Base-by-base conservation (phyloP, 2,797 vertebrate species). In the Pseudochirops cupreus region DNA sequence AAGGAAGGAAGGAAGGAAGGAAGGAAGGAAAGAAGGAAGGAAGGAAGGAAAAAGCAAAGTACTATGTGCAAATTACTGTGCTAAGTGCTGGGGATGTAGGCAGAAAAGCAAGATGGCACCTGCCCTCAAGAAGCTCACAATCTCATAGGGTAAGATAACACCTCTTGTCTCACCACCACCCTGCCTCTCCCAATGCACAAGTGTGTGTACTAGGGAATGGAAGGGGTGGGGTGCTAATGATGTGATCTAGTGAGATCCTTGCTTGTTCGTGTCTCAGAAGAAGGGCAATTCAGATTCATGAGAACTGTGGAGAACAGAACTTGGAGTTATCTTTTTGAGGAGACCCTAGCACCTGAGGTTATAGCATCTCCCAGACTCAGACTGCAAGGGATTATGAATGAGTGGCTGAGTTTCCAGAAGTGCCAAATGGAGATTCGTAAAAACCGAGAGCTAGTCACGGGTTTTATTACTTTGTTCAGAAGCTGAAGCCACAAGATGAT, bases 341-440 rank as follows among this genome's bases (percentile, higher is more conserved):
- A 89, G 39, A 29, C 91, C n/a, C 58, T 53, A 50, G 56, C 29
- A 89, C 9, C 26, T 26, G 93, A 97, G 55, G 12, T 91, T 29
- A 13, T 1, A 24, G 9, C 92, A 87, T 89, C 55, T 90, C 90
- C 53, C 56, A 29, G 74, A 1, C 50, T 52, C 12, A 52, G 82
- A 67, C 6, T 90, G 29, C 58, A 6, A 0, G 39, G 56, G 52
- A 50, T 13, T 4, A n/a, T 94, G 56, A 90, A 52, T 62, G 92
- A 67, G 24, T 16, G 50, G 82, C 50, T 93, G 92, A 52, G 50
- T 21, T 53, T 18, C 24, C 90, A 52, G 28, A 91, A 82, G 62
- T 96, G 67, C 59, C 91, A 90, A 10, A 62, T n/a, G 87, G 91
- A 94, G 62, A 91, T 31, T 46, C 50, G 53, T 39, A 33, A 92